Conservation (phyloP, 2,797 vertebrate genomes). For the Brotula barbata region DNA sequence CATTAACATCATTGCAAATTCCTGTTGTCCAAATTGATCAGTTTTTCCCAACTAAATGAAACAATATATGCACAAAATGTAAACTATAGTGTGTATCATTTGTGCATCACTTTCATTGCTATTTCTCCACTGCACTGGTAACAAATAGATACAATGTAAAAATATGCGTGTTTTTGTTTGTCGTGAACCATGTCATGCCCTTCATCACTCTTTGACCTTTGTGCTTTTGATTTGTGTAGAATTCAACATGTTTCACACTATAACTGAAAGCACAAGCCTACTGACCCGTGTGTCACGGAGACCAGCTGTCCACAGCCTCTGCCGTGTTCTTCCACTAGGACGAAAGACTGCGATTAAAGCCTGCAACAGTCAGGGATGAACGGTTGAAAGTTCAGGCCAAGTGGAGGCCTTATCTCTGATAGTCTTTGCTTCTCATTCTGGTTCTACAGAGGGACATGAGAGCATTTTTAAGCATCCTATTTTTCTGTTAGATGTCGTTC, state of each 20-base stretch:
- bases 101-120: no score
- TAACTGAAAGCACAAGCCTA: slow-evolving; percentile 52
- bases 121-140: no score
- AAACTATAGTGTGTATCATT: no score
- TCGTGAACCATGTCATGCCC: not conserved
- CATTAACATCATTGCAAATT: no score
- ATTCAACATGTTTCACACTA: slow-evolving; percentile 57
- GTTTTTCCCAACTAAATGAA: no score
- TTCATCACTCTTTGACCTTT: slow-evolving; percentile 18
- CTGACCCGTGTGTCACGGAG: slow-evolving; percentile 41
- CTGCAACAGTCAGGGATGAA: slow-evolving; percentile 45
- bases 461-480: slow-evolving; percentile 18
- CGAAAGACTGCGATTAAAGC: slow-evolving; percentile 39
- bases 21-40: no score
- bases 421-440: slow-evolving; percentile 11
- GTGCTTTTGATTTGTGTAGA: slow-evolving; percentile 48
- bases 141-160: no score
- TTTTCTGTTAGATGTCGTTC: slow-evolving; percentile 29
- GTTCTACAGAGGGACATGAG: slow-evolving; percentile 39
- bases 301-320: slow-evolving; percentile 41
- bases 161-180: not conserved
- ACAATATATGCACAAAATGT: no score
- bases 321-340: slow-evolving; percentile 31
- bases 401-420: slow-evolving; percentile 53
- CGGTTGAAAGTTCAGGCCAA: slow-evolving; percentile 47